phyloP scores from a whole-genome alignment of 2,888 invertebrate genomes.

The Stenodema calcarata region DNA sequence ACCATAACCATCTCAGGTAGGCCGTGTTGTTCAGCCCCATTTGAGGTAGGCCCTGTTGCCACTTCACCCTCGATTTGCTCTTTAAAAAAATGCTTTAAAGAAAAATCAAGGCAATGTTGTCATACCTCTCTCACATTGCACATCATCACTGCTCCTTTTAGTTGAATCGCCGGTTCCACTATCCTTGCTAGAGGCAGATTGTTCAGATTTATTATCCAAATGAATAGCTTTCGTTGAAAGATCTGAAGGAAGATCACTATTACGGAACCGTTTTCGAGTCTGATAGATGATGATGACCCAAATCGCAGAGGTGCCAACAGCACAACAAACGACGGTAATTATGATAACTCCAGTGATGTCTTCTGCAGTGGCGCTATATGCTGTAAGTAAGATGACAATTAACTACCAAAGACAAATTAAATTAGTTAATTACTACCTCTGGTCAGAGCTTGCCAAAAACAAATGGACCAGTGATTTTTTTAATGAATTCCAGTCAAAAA shows the following conservation, averaged over 20 bases:
- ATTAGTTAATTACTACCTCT: no score
- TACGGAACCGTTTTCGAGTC: slow-evolving; percentile 72
- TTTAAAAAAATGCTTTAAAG: no score
- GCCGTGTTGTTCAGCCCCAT: no score
- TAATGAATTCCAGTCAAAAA: no score
- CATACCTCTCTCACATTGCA: slow-evolving; percentile 52
- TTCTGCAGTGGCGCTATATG: slow-evolving; percentile 70
- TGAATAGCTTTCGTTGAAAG: slow-evolving; percentile 59
- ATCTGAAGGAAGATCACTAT: slow-evolving; percentile 54
- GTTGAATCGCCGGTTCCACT: slow-evolving; percentile 83
- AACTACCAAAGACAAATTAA: no score
- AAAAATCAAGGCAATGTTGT: no score
- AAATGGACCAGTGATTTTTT: no score
- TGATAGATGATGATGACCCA: slow-evolving; percentile 93
- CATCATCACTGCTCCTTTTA: slow-evolving; percentile 71
- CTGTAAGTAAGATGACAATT: slow-evolving; percentile 60
- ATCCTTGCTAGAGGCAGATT: slow-evolving; percentile 74
- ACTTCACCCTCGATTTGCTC: no score
- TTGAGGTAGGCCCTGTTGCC: no score
- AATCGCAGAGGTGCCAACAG: slow-evolving; percentile 87
- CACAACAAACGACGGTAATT: slow-evolving; percentile 88
- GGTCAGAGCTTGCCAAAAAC: no score
- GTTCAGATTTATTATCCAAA: slow-evolving; percentile 75
- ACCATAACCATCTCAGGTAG: no score
- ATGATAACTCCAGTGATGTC: slow-evolving; percentile 87